Base-by-base conservation (phyloP, 2,888 invertebrate species). In the Cheilosia scutellata region DNA sequence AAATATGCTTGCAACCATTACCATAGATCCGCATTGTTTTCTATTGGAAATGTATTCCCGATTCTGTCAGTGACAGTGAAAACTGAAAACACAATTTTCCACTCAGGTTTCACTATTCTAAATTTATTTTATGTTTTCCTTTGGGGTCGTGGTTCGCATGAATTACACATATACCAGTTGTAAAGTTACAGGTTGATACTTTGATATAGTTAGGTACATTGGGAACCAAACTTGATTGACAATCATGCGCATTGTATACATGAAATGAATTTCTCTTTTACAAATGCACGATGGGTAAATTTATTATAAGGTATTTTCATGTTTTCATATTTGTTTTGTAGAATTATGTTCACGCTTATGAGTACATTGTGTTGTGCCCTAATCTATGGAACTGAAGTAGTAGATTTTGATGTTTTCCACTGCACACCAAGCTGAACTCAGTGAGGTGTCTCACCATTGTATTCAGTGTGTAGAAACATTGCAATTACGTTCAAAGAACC, bases 161-260 rank as follows among this genome's bases (percentile, higher is more conserved):
- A 75, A 80, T 60, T 75, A 58, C 31, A 42, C 44, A 16, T 37
- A 47, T 58, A 49, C 31, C 42, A 57, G 55, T 68, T 49, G 68
- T 65, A 75, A 82, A 47, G 47, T 83, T 83, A 55, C 72, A 72
- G 57, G 66, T 74, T 78, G 62, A 51, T 51, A 51, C 13, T 29
- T 20, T 20, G 20, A 20, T 20, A 20, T 20, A 20, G 20, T 20
- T 20, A 20, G 20, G 20, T 40, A 42, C 53, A 68, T 68, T 57
- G 68, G 42, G 49, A 58, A 58, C 66, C 9, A 58, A 51, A 51
- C 47, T 37, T 60, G 57, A 78, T 57, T 84, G 60, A 80, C 75
- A 84, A 79, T 71, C 84, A 80, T 80, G 84, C 84, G 79, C 84
- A 65, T 71, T 84, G 62, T 71, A 42, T 37, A 68, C 16, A 53